Conservation (phyloP, 2,797 vertebrate species). For the Neopelma chrysocephalum region DNA sequence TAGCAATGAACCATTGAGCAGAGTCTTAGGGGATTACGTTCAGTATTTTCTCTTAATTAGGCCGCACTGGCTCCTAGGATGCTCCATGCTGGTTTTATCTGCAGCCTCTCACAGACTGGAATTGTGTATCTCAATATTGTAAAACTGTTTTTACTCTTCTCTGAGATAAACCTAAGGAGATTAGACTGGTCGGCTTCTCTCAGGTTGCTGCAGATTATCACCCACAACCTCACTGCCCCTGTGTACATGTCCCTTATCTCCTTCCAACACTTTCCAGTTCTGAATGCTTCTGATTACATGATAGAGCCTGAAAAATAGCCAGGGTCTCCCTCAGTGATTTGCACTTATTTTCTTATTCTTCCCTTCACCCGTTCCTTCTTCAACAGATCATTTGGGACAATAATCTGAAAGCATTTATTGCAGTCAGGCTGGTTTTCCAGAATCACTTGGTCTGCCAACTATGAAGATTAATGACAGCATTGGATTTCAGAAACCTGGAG, state of each 20-base stretch:
- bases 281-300: conserved; percentile 33
- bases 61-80: not conserved
- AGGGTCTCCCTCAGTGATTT: not conserved
- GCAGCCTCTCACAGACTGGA: not conserved
- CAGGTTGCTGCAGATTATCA: not conserved
- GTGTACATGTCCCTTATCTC: not conserved
- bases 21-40: not conserved
- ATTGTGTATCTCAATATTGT: not conserved
- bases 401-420: not conserved
- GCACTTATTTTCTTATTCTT: not conserved
- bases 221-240: not conserved
- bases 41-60: conserved; percentile 38
- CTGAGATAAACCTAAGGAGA: conserved; percentile 42
- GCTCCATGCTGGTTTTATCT: not conserved
- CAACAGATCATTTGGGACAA: not conserved
- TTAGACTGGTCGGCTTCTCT: not conserved
- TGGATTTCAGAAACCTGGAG: not conserved
- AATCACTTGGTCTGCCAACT: not conserved
- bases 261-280: not conserved
- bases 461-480: not conserved
- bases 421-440: not conserved
- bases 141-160: not conserved
- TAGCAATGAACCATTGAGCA: not conserved
- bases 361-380: not conserved
- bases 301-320: conserved; percentile 14